phyloP scores from a whole-genome alignment of 2,888 invertebrate genomes.

The Apodemia zela region DNA sequence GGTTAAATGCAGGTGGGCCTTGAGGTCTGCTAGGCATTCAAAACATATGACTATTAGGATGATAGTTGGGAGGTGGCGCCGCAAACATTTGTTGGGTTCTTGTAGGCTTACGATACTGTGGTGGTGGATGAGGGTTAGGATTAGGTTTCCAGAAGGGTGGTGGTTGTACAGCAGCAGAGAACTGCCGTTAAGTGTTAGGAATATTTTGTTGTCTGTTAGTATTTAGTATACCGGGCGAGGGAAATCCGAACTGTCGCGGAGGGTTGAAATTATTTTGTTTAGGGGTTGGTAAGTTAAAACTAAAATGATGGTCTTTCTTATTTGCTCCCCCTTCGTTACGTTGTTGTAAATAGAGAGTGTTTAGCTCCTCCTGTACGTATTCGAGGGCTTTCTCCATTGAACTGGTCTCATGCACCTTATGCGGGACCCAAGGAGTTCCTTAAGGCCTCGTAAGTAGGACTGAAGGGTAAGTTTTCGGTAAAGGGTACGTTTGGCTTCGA shows the following conservation, averaged over 20 bases:
- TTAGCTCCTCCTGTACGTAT: background rate
- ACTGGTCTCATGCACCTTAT: background rate
- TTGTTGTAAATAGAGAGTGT: background rate
- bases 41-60: slow-evolving; percentile 20
- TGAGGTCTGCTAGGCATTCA: slow-evolving; percentile 8
- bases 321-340: background rate
- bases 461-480: background rate
- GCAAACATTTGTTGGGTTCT: slow-evolving; percentile 12
- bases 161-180: background rate
- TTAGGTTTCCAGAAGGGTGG: slow-evolving; percentile 3
- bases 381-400: background rate
- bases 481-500: background rate
- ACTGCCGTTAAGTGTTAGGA: background rate
- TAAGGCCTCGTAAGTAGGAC: background rate
- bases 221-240: background rate
- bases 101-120: slow-evolving; percentile 4
- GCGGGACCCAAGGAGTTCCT: background rate
- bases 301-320: background rate
- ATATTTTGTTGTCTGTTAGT: background rate
- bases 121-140: background rate
- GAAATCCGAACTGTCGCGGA: slow-evolving; percentile 4
- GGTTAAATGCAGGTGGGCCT: background rate
- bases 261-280: background rate
- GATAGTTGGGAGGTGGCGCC: slow-evolving; percentile 21
- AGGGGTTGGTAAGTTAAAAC: no score